phyloP scores from a whole-genome alignment of 2,888 invertebrate species.

The Athalia rosae region DNA sequence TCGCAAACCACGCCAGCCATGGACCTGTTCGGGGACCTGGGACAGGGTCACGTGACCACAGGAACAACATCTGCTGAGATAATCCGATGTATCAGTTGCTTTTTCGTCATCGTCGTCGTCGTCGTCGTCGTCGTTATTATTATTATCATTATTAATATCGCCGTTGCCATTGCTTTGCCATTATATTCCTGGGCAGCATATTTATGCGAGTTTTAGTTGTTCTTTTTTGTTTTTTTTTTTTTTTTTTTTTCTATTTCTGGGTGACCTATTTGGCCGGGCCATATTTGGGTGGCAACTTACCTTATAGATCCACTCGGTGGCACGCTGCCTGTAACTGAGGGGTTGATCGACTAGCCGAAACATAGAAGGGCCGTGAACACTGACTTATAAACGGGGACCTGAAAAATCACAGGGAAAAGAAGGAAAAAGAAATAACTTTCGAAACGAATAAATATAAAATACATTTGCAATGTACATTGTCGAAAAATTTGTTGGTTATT shows the following conservation, averaged over 20 bases:
- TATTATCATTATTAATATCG: not conserved
- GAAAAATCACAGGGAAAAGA: constrained; percentile 34
- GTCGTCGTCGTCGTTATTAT: not conserved
- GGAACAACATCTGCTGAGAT: constrained; percentile 65
- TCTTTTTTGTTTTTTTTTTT: not conserved
- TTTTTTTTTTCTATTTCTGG: not conserved
- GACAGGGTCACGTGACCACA: constrained; percentile 64
- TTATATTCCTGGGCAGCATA: too few relatives aligned
- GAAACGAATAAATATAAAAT: too few relatives aligned
- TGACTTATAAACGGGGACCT: constrained; percentile 44
- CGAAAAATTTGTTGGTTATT: too few relatives aligned
- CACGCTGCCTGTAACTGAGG: constrained; percentile 64
- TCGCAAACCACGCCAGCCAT: constrained; percentile 70
- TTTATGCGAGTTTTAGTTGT: too few relatives aligned
- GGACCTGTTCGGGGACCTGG: constrained; percentile 62
- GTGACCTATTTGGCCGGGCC: not conserved
- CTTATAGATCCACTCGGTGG: constrained; percentile 69
- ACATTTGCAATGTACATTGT: too few relatives aligned
- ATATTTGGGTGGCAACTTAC: constrained; percentile 58
- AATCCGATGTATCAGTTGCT: constrained; percentile 16
- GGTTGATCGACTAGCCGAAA: constrained; percentile 66
- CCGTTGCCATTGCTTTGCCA: not conserved
- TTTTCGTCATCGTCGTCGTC: not conserved
- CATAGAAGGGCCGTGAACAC: constrained; percentile 66
- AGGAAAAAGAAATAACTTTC: not conserved